Conservation (phyloP, 2,797 vertebrate species). For the Oreortyx pictus region DNA sequence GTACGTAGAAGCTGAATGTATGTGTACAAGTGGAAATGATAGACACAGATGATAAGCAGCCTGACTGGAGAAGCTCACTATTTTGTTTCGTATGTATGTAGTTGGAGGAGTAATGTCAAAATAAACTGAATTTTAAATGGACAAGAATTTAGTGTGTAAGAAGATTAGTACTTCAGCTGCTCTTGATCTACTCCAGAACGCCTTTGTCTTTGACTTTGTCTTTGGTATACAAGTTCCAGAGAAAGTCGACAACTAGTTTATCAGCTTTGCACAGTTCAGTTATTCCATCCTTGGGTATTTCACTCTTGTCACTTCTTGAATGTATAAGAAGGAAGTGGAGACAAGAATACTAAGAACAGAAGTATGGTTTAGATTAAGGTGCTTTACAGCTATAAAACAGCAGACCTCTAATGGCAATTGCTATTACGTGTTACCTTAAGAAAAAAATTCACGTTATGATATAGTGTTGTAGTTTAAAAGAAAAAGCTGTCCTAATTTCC, state of each 20-base stretch:
- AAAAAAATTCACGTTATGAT: not conserved
- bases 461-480: not conserved
- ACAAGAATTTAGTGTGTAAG: not conserved
- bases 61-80: constrained; percentile 20
- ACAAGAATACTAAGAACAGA: not conserved
- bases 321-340: not conserved
- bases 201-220: not conserved
- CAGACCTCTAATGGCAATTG: not conserved
- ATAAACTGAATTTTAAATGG: constrained; percentile 58
- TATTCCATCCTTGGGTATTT: not conserved
- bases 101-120: constrained; percentile 51
- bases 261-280: not conserved
- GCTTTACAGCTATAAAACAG: not conserved
- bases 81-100: constrained; percentile 42
- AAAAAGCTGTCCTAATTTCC: not conserved
- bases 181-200: not conserved
- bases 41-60: not conserved
- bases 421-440: not conserved
- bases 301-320: not conserved
- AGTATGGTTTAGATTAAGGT: not conserved
- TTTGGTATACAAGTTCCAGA: constrained; percentile 46
- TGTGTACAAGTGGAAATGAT: not conserved
- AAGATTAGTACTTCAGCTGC: not conserved
- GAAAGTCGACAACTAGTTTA: not conserved
- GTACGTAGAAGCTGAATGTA: not conserved